phyloP scores from a whole-genome alignment of 2,888 invertebrate genomes.

The Patella pellucida region DNA sequence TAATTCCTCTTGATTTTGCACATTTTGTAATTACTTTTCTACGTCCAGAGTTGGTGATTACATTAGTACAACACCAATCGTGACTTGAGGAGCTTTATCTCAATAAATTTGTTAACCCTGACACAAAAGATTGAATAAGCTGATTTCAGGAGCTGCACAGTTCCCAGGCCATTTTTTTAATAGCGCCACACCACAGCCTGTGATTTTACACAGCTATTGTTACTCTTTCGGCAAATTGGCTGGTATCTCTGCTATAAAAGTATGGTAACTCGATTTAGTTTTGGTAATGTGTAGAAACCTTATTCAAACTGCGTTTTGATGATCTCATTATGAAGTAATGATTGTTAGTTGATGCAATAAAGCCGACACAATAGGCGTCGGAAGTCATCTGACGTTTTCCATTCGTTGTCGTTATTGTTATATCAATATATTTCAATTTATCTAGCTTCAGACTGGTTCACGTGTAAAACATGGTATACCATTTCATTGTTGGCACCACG shows the following conservation, averaged over 20 bases:
- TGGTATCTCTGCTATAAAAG: too few relatives aligned
- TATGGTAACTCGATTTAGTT: not conserved
- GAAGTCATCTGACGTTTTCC: slow-evolving; percentile 2
- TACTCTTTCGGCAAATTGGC: too few relatives aligned
- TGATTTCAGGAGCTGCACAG: too few relatives aligned
- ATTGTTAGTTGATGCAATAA: not conserved
- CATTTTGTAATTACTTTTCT: slow-evolving; percentile 7
- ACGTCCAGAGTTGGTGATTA: not conserved
- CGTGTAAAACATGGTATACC: too few relatives aligned
- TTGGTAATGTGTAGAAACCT: not conserved
- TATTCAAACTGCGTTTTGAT: not conserved
- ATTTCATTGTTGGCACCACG: too few relatives aligned
- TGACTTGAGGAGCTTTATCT: not conserved
- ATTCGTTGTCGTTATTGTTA: not conserved
- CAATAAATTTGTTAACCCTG: slow-evolving; percentile 7
- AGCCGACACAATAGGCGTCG: not conserved
- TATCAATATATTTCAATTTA: too few relatives aligned
- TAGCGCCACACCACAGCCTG: too few relatives aligned
- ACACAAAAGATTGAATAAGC: not conserved
- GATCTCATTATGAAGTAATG: not conserved
- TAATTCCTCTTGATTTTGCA: not conserved
- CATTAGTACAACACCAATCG: not conserved
- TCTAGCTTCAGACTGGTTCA: too few relatives aligned
- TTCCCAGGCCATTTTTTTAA: too few relatives aligned
- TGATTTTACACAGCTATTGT: too few relatives aligned